Base-by-base conservation (phyloP, 2,888 invertebrate species). In the Myopa tessellatipennis region DNA sequence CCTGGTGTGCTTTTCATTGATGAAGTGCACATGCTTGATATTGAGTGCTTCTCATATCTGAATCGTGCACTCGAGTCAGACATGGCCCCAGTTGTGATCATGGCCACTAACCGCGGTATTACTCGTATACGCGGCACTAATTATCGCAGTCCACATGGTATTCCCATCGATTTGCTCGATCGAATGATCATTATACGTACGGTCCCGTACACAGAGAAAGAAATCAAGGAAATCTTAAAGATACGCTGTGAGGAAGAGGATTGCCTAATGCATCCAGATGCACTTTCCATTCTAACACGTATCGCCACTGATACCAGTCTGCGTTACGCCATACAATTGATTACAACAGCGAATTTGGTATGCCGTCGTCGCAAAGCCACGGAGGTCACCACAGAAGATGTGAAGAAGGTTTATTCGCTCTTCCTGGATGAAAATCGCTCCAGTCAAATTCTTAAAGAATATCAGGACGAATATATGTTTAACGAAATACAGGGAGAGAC, bases 21-120 rank as follows among this genome's bases (percentile, higher is more conserved):
- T 86, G 98, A 99, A 91, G 95, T 97, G 0, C 99, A 99, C 88
- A 99, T 99, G 98, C 90, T 99, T 82, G 99, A 99, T 88, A 97
- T 99, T 65, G 99, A 99, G 88, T 99, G 99, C 87, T 99, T 99
- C 90, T 99, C 99, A 0, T 99, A 95, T 89, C 91, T 99, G 8
- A 99, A 99, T 90, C 93, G 99, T 6, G 99, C 99, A 0, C 90
- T 99, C 40, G 99, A 99, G 87, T 96, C 96, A 67, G 99, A 99
- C 85, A 97, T 98, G 91, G 96, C 99, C 0, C 99, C 99, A 0
- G 94, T 99, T 0, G 95, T 99, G 0, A 97, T 99, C 63, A 98
- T 99, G 97, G 99, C 99, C 0, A 99, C 99, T 18, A 99, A 99
- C 90, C 92, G 99, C 52, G 95, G 95, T 4, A 97, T 98, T 78